Evolutionary conservation across 2,113 vertebrate species (phyloP).

Genomic region (Tachycineta bicolor): DNA sequence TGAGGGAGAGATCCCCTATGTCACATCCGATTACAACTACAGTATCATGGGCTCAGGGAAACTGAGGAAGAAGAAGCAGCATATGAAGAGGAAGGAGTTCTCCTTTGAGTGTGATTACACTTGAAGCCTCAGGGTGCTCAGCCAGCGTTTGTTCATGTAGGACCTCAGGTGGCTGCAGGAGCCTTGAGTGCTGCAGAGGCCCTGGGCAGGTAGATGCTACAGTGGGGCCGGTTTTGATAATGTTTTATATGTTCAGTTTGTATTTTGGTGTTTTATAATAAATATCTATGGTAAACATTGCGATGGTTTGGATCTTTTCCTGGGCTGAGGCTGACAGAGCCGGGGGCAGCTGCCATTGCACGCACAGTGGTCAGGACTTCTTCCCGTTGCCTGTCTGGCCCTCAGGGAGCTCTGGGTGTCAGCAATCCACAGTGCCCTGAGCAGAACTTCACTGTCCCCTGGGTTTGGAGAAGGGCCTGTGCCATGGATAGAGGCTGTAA

Average conservation of each 20-base stretch:
- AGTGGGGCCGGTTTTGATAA: fast-evolving
- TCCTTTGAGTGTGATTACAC: neutral
- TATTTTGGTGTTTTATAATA: constrained; percentile 38
- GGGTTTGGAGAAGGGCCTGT: fast-evolving
- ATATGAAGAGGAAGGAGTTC: constrained; percentile 36
- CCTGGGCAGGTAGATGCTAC: neutral
- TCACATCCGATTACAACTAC: constrained; percentile 89
- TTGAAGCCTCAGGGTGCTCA: neutral
- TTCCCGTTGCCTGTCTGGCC: neutral
- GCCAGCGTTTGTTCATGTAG: neutral
- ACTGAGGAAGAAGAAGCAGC: constrained; percentile 77
- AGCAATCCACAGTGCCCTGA: fast-evolving
- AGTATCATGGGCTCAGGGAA: constrained; percentile 85
- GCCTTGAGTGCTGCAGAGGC: neutral
- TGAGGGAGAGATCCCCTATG: constrained; percentile 85
- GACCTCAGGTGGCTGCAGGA: neutral
- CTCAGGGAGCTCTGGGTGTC: fast-evolving
- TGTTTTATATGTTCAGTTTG: neutral
- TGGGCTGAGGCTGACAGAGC: neutral
- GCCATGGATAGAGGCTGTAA: fast-evolving
- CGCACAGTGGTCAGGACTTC: fast-evolving
- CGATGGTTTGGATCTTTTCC: neutral
- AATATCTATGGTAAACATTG: neutral
- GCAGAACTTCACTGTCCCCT: fast-evolving
- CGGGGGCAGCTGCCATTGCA: fast-evolving